phyloP scores from a whole-genome alignment of 2,113 vertebrate species.

The Ellobius talpinus region DNA sequence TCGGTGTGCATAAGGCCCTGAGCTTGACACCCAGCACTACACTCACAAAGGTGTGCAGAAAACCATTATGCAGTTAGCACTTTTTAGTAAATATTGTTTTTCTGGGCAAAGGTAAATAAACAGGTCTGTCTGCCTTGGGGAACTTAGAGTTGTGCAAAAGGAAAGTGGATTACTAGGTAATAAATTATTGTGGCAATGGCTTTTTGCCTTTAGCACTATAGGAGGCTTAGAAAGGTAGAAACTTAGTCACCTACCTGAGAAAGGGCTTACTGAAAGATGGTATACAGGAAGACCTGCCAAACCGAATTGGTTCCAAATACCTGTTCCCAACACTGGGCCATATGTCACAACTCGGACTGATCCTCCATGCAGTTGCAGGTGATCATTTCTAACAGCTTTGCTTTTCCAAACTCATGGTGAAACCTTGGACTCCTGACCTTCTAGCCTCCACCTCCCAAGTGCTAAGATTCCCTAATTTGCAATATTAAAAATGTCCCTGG shows the following conservation, averaged over 20 bases:
- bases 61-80: background rate
- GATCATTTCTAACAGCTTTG: constrained; percentile 26
- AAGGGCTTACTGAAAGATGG: constrained; percentile 2
- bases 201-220: background rate
- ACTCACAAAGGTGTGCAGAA: background rate
- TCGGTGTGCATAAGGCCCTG: background rate
- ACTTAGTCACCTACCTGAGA: background rate
- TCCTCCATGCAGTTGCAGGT: background rate
- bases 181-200: background rate
- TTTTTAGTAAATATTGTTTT: background rate
- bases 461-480: background rate
- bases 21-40: background rate
- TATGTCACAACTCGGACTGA: background rate
- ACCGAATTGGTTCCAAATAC: constrained; percentile 11
- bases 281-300: background rate
- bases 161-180: background rate
- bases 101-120: constrained; percentile 22
- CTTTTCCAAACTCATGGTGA: constrained; percentile 24
- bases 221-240: background rate
- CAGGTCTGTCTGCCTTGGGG: background rate
- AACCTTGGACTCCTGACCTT: background rate
- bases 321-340: background rate
- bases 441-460: background rate
- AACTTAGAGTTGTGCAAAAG: background rate
- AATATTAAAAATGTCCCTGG: background rate